Conservation (phyloP, 2,113 vertebrate genomes). For the Alaudala cheleensis region DNA sequence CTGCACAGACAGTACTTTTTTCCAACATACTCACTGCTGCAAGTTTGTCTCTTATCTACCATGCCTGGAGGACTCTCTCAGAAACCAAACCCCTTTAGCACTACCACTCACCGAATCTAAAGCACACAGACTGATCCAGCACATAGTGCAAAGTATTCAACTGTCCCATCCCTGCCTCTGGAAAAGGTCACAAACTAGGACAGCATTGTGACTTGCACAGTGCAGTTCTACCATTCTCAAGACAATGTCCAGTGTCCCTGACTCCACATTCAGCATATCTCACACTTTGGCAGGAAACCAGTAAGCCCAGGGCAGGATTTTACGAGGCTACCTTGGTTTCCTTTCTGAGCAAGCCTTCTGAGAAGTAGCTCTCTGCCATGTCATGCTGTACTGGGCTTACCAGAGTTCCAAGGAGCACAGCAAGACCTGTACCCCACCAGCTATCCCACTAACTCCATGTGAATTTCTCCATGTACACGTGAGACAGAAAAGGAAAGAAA, state of each 20-base stretch:
- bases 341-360: neutral
- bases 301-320: neutral
- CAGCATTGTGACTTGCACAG: neutral
- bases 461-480: neutral
- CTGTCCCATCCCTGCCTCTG: neutral
- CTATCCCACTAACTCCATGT: neutral
- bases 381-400: neutral
- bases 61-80: neutral
- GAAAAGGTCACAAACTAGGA: neutral
- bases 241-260: neutral
- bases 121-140: neutral
- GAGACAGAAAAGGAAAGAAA: neutral
- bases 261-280: neutral
- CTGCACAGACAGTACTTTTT: neutral
- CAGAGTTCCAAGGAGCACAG: neutral
- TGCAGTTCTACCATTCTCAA: neutral
- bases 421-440: neutral
- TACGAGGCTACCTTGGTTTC: neutral
- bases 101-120: neutral
- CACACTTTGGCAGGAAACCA: neutral
- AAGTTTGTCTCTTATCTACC: neutral
- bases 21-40: neutral
- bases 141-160: neutral
- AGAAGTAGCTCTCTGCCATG: neutral
- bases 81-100: neutral